Evolutionary conservation across 2,888 invertebrate genomes (phyloP), one percentile per base, ranked within the genome.

Genomic region (Drosophila rubida): DNA sequence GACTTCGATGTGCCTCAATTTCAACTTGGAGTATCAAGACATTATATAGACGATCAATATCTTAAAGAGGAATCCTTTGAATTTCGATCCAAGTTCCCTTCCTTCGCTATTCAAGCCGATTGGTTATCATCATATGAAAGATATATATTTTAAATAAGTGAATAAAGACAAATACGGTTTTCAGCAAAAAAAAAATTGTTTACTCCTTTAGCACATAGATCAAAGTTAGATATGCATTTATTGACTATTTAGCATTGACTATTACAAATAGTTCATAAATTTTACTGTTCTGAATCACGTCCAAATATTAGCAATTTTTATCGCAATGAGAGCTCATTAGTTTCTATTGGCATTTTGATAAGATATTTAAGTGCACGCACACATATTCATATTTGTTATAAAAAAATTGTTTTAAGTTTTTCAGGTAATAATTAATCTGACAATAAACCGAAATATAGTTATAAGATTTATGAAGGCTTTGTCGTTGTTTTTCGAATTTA

Each of bases 91-190:
- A 55, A 19, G 39, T 59, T 41, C 79, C 93, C 94, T 0, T 80
- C 91, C 14, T 93, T 93, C 92, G 89, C 92, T 0, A 60, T 89
- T 92, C 7, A 91, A 91, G 66, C 42, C 3, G 90, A 93, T 37
- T 93, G 92, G 92, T 90, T 93, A 16, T 92, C 92, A 37, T 90
- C 91, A 19, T 93, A 93, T 69, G 90, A 92, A 72, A 77, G 88
- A 58, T 87, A 81, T 22, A 60, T 48, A 46, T 64, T 45, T 32
- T 64, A 41, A n/a, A 6, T 13, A 45, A 11, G 8, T 3, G 0
- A 55, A 13, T 23, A 25, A 39, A 37, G 5, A 7, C n/a, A 32
- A 32, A 32, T 32, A 32, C 5, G 4, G 1, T 5, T 32, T 32
- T 32, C 1, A n/a, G n/a, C n/a, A n/a, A n/a, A 3, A 11, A 9